Conservation (phyloP, 1,140 invertebrate genomes). For the Araneus ventricosus region DNA sequence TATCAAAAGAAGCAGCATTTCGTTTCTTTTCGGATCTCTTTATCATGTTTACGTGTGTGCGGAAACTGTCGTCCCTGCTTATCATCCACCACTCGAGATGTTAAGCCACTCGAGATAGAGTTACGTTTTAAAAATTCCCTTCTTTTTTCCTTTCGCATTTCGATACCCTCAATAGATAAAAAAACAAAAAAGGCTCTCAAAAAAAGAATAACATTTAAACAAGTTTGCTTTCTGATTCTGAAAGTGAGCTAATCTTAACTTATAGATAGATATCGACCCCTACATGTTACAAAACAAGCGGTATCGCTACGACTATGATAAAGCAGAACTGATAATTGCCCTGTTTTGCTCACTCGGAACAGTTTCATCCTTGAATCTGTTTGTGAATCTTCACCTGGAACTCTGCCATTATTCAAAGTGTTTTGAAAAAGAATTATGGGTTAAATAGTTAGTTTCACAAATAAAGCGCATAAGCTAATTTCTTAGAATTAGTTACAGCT, state of each 20-base stretch:
- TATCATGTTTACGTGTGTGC: constrained; percentile 22
- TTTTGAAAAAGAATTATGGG: background rate
- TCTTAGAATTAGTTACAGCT: too few relatives aligned
- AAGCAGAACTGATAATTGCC: background rate
- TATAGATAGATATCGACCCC: background rate
- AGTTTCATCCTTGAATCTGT: background rate
- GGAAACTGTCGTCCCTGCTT: background rate
- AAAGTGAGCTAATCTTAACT: background rate
- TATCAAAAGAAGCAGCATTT: background rate
- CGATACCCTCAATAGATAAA: constrained; percentile 21
- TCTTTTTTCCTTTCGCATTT: background rate
- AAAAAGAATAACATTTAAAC: constrained; percentile 31
- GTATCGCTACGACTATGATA: background rate
- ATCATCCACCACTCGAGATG: background rate
- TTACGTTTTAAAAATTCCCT: constrained; percentile 1
- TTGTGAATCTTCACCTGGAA: background rate
- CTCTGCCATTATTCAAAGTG: background rate
- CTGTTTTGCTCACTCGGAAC: background rate
- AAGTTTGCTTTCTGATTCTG: constrained; percentile 24
- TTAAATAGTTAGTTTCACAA: too few relatives aligned
- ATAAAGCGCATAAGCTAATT: too few relatives aligned
- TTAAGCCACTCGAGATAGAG: background rate
- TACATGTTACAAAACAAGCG: background rate
- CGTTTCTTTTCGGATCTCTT: constrained; percentile 10
- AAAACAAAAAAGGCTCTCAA: background rate